A percentile compares a stretch with the other conserved stretches of the same genome.
Conservation (phyloP, 1,140 invertebrate species). For the Mycetomoellerius zeteki region DNA sequence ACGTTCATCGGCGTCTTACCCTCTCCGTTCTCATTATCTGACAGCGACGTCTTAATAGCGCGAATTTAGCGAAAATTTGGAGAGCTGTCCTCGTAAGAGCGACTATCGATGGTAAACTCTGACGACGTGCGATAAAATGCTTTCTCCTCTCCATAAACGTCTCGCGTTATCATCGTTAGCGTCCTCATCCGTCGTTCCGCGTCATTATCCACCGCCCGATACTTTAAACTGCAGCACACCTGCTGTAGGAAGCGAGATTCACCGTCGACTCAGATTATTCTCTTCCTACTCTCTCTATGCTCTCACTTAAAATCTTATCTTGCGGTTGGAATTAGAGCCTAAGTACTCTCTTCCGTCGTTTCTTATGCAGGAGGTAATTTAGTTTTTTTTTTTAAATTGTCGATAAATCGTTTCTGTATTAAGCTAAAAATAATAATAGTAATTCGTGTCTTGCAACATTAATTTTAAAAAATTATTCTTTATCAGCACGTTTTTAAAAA, state of each 20-base stretch:
- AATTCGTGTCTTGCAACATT: not conserved
- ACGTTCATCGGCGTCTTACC: conserved; percentile 26
- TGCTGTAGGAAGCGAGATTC: conserved; percentile 19
- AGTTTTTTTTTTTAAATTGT: not conserved
- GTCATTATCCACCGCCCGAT: conserved; percentile 55
- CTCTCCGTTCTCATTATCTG: conserved; percentile 65
- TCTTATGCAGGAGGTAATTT: not conserved
- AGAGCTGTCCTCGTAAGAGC: conserved; percentile 29
- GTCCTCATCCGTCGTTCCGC: conserved; percentile 48
- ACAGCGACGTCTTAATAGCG: conserved; percentile 71
- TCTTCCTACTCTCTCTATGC: conserved; percentile 24
- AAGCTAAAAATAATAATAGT: not conserved
- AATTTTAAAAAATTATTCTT: not conserved
- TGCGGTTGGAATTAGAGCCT: conserved; percentile 5
- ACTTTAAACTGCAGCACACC: conserved; percentile 25
- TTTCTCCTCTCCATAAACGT: conserved; percentile 36
- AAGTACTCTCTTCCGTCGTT: conserved; percentile 21
- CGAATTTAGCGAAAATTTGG: conserved; percentile 50
- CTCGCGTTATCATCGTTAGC: conserved; percentile 57
- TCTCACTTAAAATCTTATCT: conserved; percentile 47
- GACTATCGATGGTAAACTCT: not conserved
- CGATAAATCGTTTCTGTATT: not conserved
- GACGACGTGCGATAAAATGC: conserved; percentile 59
- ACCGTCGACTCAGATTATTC: conserved; percentile 29
- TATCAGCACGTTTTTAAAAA: not conserved